Base-by-base conservation (phyloP, 92 coral and sea anemone species). In the Hydrozoanthus gracilis region DNA sequence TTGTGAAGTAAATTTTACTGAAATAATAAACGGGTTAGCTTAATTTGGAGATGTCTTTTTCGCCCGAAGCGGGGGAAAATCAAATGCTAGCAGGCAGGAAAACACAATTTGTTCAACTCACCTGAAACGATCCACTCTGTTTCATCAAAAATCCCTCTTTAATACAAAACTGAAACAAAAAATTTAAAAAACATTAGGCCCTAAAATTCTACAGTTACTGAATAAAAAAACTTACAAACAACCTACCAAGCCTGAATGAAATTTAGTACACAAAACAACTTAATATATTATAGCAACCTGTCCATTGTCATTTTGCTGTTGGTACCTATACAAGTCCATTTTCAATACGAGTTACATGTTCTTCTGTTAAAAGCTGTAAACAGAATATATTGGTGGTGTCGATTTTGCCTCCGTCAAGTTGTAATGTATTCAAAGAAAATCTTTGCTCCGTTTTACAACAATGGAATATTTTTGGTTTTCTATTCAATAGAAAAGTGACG, bases 61-160 rank as follows among this genome's bases (percentile, higher is more conserved):
- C 39, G 39, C 39, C 39, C 39, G 39, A 27, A 27, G 39, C 39
- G 39, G 39, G 39, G 39, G 39, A 27, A 27, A 27, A 27, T 27
- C 39, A 27, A 27, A 27, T 27, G 39, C 39, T 27, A 27, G 39
- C 39, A 27, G 39, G 39, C 39, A 27, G 39, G 39, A 27, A 27
- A 27, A 27, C 39, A 27, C 39, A 27, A 27, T 27, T 27, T 27
- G 39, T 68, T 2, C 8, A 3, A 65, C 92, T 82, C 82, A 97
- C 99, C 95, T 97, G 99, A 84, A 97, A 97, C 27, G 99, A 97
- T 0, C 99, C 99, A 6, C 95, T 93, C 79, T 95, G 98, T 80
- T 95, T 95, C 84, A 92, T 88, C 91, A 97, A 88, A 89, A 90
- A 96, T 44, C 99, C 99, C 86, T 97, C 98, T 74, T 93, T 97